These are phyloP conservation scores for Rachycentron canadum DNA, from an alignment of 2,797 vertebrate species.

Conservation along the genomic window DNA sequence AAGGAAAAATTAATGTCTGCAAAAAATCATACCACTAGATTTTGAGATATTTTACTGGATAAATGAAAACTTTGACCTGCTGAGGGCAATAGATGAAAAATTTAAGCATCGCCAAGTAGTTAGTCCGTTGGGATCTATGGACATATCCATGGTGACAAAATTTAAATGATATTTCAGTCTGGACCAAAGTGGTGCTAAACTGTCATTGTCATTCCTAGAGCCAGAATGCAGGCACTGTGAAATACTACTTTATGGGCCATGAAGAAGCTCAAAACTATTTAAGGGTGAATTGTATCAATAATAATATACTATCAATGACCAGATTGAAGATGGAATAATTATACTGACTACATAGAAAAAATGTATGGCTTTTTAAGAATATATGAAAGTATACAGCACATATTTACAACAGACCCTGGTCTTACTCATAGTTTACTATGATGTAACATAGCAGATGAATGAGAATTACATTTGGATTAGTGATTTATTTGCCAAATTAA, in stretches of 20 bases:
- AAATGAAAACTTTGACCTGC: background rate
- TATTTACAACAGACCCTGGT: background rate
- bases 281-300: background rate
- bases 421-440: background rate
- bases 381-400: background rate
- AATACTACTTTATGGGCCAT: background rate
- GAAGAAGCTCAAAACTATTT: background rate
- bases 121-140: background rate
- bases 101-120: background rate
- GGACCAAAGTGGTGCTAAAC: background rate
- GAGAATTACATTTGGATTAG: slow-evolving; percentile 43
- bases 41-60: background rate
- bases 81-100: background rate
- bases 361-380: background rate
- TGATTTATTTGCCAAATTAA: slow-evolving; percentile 52
- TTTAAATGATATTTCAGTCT: background rate
- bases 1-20: background rate
- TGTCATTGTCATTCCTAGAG: background rate
- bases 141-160: too few relatives aligned
- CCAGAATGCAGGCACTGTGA: background rate
- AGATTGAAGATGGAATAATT: background rate
- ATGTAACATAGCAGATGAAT: slow-evolving; percentile 26
- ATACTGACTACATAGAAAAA: background rate
- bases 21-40: background rate
- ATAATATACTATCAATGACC: background rate